Conservation (phyloP, 2,113 vertebrate genomes). For the Diphyllodes magnificus region DNA sequence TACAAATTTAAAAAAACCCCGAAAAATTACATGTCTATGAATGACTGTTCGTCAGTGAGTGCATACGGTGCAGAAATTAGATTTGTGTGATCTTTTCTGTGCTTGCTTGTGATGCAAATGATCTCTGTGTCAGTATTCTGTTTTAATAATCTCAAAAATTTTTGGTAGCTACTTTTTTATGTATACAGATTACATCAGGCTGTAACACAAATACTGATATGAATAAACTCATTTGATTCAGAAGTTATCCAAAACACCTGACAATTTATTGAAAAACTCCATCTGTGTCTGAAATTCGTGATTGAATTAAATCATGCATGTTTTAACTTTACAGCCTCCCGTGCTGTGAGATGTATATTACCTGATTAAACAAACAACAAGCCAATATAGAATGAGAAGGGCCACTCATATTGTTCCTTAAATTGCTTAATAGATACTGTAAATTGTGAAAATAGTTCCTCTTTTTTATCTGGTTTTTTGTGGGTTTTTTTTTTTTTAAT, state of each 20-base stretch:
- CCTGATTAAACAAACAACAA: neutral
- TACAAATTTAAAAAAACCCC: accelerated
- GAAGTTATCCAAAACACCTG: neutral
- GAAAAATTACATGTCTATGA: neutral
- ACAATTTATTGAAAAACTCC: conserved; percentile 5
- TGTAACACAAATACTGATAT: neutral
- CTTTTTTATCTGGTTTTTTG: neutral
- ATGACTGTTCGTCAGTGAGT: neutral
- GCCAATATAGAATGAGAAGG: neutral
- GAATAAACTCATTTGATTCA: neutral
- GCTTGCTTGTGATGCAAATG: neutral
- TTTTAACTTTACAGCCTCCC: neutral
- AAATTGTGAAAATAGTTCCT: neutral
- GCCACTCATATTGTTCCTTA: neutral
- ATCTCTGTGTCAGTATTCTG: neutral
- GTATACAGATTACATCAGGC: neutral
- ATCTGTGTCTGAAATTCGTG: neutral
- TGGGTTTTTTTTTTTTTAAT: neutral
- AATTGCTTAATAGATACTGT: neutral
- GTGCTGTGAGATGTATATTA: neutral
- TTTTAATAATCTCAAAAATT: neutral
- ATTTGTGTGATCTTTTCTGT: neutral
- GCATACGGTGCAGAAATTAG: neutral
- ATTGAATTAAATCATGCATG: neutral
- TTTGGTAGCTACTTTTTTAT: neutral